phyloP scores from a whole-genome alignment of 1,140 invertebrate species.

The Macrobrachium rosenbergii region DNA sequence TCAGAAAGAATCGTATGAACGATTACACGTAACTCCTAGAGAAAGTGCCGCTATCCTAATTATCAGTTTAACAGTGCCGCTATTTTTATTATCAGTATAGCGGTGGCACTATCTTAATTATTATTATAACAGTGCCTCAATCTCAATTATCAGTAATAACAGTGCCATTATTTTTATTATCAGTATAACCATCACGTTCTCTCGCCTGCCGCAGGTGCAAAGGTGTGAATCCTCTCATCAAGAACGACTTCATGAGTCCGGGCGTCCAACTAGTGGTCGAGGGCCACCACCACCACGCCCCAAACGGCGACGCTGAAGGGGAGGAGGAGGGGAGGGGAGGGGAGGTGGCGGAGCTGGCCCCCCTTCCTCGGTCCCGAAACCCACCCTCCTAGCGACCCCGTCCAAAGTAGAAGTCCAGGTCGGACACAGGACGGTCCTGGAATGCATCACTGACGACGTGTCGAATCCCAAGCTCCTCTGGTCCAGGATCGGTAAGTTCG shows the following conservation, averaged over 20 bases:
- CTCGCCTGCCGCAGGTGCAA: not conserved
- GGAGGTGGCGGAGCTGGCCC: not conserved
- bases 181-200: not conserved
- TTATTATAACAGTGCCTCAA: too few relatives aligned
- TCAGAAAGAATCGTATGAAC: too few relatives aligned
- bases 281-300: not conserved
- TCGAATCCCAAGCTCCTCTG: not conserved
- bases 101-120: too few relatives aligned
- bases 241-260: not conserved
- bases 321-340: too few relatives aligned
- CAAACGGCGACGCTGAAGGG: too few relatives aligned
- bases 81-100: too few relatives aligned
- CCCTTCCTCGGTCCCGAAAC: not conserved
- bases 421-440: conserved; percentile 29
- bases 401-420: conserved; percentile 33
- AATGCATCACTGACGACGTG: conserved; percentile 47
- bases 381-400: conserved; percentile 28
- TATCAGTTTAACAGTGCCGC: too few relatives aligned
- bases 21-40: too few relatives aligned
- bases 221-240: conserved; percentile 7
- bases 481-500: conserved; percentile 34
- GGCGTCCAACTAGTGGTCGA: conserved; percentile 14
- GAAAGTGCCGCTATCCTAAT: too few relatives aligned
- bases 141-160: too few relatives aligned
- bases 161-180: not conserved